phyloP scores from a whole-genome alignment of 2,113 vertebrate species.

The Phoxinus phoxinus region DNA sequence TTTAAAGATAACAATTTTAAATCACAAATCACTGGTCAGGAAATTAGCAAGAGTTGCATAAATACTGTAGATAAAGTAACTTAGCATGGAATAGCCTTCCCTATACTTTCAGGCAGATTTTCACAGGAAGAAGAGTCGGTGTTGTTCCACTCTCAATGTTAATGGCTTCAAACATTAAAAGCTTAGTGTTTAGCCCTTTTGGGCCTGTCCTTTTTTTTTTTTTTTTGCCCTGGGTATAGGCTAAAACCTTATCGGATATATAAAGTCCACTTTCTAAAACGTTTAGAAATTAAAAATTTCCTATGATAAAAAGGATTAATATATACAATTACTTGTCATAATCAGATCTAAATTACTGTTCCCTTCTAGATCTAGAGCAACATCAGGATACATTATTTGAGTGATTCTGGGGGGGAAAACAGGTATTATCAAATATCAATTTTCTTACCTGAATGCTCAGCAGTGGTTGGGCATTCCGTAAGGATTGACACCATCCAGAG shows the following conservation, averaged over 20 bases:
- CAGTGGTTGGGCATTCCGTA: constrained; percentile 66
- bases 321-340: neutral
- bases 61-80: no score
- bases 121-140: no score
- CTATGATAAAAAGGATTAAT: neutral
- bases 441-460: constrained; percentile 73
- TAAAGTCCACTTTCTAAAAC: neutral
- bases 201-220: no score
- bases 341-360: neutral
- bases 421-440: neutral
- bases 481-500: constrained; percentile 37
- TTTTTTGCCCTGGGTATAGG: neutral
- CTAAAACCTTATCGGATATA: neutral
- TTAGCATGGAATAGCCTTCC: no score
- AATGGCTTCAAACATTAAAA: no score
- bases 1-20: no score
- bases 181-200: no score
- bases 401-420: neutral
- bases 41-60: no score
- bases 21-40: no score
- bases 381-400: neutral
- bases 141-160: no score
- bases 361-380: neutral
- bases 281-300: neutral
- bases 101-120: no score